phyloP scores from a whole-genome alignment of 2,888 invertebrate species.

The Macrophya annulata region DNA sequence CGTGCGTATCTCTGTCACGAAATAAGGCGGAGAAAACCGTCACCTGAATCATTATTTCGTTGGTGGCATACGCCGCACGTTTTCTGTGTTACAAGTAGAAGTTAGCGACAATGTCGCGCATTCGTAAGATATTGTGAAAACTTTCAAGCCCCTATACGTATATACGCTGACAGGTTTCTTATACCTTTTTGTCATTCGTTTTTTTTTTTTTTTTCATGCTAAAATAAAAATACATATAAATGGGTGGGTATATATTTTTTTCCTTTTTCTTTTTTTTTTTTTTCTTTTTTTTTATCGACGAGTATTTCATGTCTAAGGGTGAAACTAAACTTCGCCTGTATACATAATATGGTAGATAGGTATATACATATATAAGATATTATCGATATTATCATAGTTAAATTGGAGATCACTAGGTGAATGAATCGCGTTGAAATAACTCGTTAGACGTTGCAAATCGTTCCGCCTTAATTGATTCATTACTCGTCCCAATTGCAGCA shows the following conservation, averaged over 20 bases:
- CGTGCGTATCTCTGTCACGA: conserved; percentile 35
- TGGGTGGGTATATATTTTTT: not conserved
- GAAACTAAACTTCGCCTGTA: not conserved
- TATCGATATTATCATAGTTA: not conserved
- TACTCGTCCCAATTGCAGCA: conserved; percentile 43
- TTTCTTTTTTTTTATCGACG: not conserved
- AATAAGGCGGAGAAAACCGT: conserved; percentile 37
- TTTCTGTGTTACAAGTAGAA: not conserved
- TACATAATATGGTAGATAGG: not conserved
- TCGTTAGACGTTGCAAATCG: conserved; percentile 9
- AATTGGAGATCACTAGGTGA: not conserved
- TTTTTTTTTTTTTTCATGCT: not conserved
- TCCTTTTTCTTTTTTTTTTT: not conserved
- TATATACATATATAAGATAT: not conserved
- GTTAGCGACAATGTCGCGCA: conserved; percentile 28
- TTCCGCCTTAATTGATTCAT: conserved; percentile 39
- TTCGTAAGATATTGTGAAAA: conserved; percentile 43
- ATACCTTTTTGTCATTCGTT: not conserved
- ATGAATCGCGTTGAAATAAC: conserved; percentile 13
- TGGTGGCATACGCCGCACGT: conserved; percentile 2
- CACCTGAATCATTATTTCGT: conserved; percentile 44
- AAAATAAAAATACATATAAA: not conserved
- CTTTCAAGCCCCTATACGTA: conserved; percentile 19
- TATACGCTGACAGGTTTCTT: conserved; percentile 3
- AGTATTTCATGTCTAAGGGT: not conserved